A percentile compares a stretch with the other conserved stretches of the same genome.
Evolutionary conservation across 2,113 vertebrate genomes (phyloP).

Genomic region (Stercorarius parasiticus): DNA sequence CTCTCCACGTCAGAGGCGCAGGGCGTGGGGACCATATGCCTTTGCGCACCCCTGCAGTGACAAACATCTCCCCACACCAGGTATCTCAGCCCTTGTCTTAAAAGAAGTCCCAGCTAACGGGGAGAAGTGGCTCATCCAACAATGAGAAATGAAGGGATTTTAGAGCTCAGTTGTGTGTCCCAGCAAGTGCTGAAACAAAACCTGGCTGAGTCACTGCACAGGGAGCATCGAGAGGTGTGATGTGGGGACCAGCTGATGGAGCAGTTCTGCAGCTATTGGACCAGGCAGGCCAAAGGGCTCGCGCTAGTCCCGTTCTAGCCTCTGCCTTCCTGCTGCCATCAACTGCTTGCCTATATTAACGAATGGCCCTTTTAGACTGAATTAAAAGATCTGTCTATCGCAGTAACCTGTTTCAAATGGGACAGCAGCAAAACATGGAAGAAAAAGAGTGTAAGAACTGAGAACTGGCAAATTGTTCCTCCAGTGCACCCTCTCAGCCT

Average conservation of each 20-base stretch:
- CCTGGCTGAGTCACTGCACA: accelerated
- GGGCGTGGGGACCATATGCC: background rate
- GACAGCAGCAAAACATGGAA: background rate
- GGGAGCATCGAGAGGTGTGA: background rate
- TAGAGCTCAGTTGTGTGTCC: background rate
- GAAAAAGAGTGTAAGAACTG: background rate
- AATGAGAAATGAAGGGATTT: background rate
- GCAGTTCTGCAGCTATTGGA: background rate
- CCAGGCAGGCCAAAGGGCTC: background rate
- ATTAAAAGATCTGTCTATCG: background rate
- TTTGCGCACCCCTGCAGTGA: background rate
- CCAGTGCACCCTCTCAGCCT: background rate
- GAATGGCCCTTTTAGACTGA: background rate
- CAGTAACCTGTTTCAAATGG: background rate
- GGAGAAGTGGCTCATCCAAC: background rate
- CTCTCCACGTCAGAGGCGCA: background rate
- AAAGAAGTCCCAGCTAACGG: background rate
- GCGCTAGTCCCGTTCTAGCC: background rate
- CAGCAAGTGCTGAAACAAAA: background rate
- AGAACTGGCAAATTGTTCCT: background rate
- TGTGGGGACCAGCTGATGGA: background rate
- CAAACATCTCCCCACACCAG: background rate
- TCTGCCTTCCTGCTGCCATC: background rate
- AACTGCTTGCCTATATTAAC: background rate
- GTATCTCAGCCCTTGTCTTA: background rate